Conservation (phyloP, 2,888 invertebrate species). For the Hyalella azteca region DNA sequence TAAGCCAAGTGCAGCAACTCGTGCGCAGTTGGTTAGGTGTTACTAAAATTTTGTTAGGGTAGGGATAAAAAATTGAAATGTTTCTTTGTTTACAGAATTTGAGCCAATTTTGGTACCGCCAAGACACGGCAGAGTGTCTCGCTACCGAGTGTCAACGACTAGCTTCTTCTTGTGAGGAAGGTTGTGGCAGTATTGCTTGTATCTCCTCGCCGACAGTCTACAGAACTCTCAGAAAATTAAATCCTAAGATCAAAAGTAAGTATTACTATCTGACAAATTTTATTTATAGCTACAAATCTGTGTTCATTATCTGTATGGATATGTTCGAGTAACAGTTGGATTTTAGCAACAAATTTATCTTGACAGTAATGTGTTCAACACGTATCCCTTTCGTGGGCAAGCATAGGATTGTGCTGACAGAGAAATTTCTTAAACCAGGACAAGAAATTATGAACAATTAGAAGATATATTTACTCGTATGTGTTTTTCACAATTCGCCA, state of each 20-base stretch:
- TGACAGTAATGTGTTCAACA: background rate
- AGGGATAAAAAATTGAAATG: too few species aligned
- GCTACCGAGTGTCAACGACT: slow-evolving; percentile 71
- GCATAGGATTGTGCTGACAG: background rate
- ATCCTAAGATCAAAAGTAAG: slow-evolving; percentile 45
- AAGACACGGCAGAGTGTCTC: slow-evolving; percentile 76
- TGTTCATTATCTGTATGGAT: background rate
- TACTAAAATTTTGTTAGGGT: too few species aligned
- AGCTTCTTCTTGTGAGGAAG: slow-evolving; percentile 67
- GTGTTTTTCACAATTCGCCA: too few species aligned
- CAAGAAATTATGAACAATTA: too few species aligned
- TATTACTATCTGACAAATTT: background rate
- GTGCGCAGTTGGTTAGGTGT: too few species aligned
- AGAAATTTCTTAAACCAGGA: background rate
- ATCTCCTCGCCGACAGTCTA: slow-evolving; percentile 89
- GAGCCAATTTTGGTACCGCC: slow-evolving; percentile 97
- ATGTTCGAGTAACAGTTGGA: background rate
- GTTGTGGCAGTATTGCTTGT: slow-evolving; percentile 74
- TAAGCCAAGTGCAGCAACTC: too few species aligned
- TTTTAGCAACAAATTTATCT: background rate
- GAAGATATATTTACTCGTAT: too few species aligned
- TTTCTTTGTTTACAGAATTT: slow-evolving; percentile 75
- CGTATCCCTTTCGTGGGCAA: background rate
- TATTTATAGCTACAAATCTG: background rate
- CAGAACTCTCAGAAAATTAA: slow-evolving; percentile 63